Evolutionary conservation across 2,113 vertebrate genomes (phyloP), one percentile per base, ranked within the genome.

Genomic region (Heterochromis multidens): DNA sequence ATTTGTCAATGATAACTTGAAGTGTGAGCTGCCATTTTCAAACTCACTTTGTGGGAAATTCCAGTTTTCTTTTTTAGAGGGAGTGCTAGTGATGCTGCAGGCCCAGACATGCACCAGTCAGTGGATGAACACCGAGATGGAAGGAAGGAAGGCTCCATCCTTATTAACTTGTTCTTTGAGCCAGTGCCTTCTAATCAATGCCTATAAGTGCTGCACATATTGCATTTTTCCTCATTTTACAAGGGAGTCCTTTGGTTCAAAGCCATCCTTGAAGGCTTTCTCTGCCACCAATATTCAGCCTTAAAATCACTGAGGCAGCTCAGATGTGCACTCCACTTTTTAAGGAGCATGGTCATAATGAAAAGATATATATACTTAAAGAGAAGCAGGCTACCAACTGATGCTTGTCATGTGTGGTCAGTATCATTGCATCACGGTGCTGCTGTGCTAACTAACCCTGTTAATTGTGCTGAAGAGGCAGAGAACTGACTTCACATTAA

Each of bases 151-250:
- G 31, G 14, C 58, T 63, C 46, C 61, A 77, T 87, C 59, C 43
- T 83, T 59, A 65, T 56, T 52, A 52, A 76, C 63, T 62, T 79
- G 19, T 60, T 33, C 61, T 83, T 70, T 79, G 25, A 83, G n/a
- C 58, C 74, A 54, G 6, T 81, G 70, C 54, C 70, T 88, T 91
- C 65, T 81, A 79, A 91, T 91, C 86, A 88, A 83, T 87, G 80
- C 16, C 25, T 13, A n/a, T 63, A 83, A 89, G 83, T 62, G 58
- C 60, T 77, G 46, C 35, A 19, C 14, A 27, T 17, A 21, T 57
- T 52, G 23, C 17, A 25, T 65, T 77, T 62, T 23, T 43, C 2
- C 59, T 27, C 21, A n/a, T 72, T 84, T 88, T 72, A 77, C 78
- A 81, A 78, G 65, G 27, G 59, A 88, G 76, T n/a, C 74, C 11